These are phyloP conservation scores for Sycophaga agraensis DNA, from an alignment of 1,140 invertebrate genomes.

Conservation along the genomic window DNA sequence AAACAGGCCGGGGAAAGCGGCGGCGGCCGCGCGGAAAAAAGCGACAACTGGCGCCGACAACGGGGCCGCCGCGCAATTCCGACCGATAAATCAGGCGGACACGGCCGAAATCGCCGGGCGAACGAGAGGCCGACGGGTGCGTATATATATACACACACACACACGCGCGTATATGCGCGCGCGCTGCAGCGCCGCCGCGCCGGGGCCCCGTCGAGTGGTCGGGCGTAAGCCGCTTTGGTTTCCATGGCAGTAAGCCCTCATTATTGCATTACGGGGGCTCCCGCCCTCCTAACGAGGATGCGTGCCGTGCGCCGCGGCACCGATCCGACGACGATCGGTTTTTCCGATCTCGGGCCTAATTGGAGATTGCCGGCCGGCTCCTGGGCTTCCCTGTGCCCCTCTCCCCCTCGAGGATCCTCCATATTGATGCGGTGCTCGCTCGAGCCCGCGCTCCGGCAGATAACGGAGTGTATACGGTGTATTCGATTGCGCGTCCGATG, in stretches of 20 bases:
- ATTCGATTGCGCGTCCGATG: too few species aligned
- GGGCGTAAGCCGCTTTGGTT: conserved; percentile 59
- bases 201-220: conserved; percentile 51
- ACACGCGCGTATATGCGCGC: too few species aligned
- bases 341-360: too few species aligned
- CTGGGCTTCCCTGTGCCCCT: too few species aligned
- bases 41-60: too few species aligned
- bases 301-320: not conserved
- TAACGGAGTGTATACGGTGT: too few species aligned
- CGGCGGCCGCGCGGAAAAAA: not conserved
- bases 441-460: too few species aligned
- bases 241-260: conserved; percentile 60
- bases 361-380: too few species aligned
- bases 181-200: too few species aligned
- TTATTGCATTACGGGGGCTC: conserved; percentile 57
- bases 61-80: not conserved
- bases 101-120: conserved; percentile 5
- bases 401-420: too few species aligned
- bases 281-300: conserved; percentile 49
- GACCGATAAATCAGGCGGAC: conserved; percentile 17
- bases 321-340: not conserved
- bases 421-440: too few species aligned
- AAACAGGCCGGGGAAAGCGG: not conserved
- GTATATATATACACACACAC: not conserved
- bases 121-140: not conserved